These are phyloP conservation scores for Onthophagus sagittarius DNA, from an alignment of 2,888 invertebrate genomes.

Conservation along the genomic window DNA sequence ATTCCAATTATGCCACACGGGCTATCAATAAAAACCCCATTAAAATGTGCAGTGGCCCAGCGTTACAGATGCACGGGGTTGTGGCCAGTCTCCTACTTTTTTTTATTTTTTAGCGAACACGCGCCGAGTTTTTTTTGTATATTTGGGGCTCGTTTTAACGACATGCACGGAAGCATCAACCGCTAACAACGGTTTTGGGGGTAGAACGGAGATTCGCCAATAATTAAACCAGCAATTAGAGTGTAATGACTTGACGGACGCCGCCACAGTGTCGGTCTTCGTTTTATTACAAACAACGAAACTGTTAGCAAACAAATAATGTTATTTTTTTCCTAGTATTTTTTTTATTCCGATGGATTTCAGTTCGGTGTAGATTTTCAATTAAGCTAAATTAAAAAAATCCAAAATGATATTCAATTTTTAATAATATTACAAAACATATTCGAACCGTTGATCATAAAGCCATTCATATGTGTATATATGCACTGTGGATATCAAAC, in stretches of 20 bases:
- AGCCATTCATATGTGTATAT: too few species aligned
- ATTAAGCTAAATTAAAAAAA: too few species aligned
- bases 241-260: constrained; percentile 12
- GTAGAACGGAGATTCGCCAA: constrained; percentile 10
- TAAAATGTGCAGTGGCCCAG: constrained; percentile 7
- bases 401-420: too few species aligned
- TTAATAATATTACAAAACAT: too few species aligned
- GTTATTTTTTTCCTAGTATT: background rate
- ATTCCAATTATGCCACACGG: constrained; percentile 4
- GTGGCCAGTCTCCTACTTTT: background rate
- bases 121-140: background rate
- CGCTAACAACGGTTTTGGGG: constrained; percentile 6
- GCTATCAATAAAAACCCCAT: constrained; percentile 12
- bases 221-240: constrained; percentile 11
- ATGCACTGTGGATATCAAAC: background rate
- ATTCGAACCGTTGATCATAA: too few species aligned
- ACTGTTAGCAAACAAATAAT: background rate
- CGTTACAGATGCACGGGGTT: constrained; percentile 1
- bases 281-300: background rate
- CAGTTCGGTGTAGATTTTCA: background rate
- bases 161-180: background rate
- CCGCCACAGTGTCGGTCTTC: background rate
- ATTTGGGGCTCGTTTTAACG: background rate
- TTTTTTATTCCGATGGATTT: background rate
- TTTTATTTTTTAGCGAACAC: background rate